A percentile compares a stretch with the other conserved stretches of the same genome.
Evolutionary conservation across 2,113 vertebrate species (phyloP).

Genomic region (Erythrocebus patas): DNA sequence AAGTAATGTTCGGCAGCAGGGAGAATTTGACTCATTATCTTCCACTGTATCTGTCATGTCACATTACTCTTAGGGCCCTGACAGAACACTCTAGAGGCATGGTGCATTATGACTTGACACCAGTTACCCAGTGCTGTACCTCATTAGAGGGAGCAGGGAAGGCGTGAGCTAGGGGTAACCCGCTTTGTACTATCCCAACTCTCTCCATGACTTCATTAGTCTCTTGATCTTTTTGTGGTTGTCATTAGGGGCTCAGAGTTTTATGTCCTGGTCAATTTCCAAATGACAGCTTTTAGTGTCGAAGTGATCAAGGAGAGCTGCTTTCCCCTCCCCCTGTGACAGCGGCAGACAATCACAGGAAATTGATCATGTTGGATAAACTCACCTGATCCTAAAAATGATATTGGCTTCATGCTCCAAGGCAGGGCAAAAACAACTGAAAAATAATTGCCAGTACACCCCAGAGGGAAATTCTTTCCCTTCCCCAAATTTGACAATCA

Average conservation of each 20-base stretch:
- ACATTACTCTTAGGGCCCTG: slow-evolving; percentile 72
- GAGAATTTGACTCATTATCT: slow-evolving; percentile 40
- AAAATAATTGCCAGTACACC: slow-evolving; percentile 68
- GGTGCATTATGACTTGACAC: slow-evolving; percentile 78
- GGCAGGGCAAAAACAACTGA: slow-evolving; percentile 73
- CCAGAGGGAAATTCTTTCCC: slow-evolving; percentile 71
- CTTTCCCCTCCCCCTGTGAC: slow-evolving; percentile 58
- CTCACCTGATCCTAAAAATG: slow-evolving; percentile 72
- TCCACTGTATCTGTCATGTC: slow-evolving; percentile 74
- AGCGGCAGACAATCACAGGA: slow-evolving; percentile 62
- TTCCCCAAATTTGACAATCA: slow-evolving; percentile 69
- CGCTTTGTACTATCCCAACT: background rate
- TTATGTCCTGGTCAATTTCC: slow-evolving; percentile 27
- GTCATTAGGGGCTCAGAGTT: slow-evolving; percentile 55
- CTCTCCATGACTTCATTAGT: background rate
- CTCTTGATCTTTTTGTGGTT: slow-evolving; percentile 63
- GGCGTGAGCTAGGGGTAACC: slow-evolving; percentile 34
- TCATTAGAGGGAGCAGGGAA: slow-evolving; percentile 76
- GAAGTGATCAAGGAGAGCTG: slow-evolving; percentile 40
- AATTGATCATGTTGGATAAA: slow-evolving; percentile 70
- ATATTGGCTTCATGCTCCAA: slow-evolving; percentile 64
- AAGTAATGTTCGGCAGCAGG: background rate
- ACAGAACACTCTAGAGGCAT: slow-evolving; percentile 60
- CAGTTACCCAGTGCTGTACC: slow-evolving; percentile 72
- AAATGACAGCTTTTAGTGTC: slow-evolving; percentile 67